Evolutionary conservation across 2,113 vertebrate species (phyloP), one percentile per base, ranked within the genome.

Genomic region (Ochotona curzoniae): DNA sequence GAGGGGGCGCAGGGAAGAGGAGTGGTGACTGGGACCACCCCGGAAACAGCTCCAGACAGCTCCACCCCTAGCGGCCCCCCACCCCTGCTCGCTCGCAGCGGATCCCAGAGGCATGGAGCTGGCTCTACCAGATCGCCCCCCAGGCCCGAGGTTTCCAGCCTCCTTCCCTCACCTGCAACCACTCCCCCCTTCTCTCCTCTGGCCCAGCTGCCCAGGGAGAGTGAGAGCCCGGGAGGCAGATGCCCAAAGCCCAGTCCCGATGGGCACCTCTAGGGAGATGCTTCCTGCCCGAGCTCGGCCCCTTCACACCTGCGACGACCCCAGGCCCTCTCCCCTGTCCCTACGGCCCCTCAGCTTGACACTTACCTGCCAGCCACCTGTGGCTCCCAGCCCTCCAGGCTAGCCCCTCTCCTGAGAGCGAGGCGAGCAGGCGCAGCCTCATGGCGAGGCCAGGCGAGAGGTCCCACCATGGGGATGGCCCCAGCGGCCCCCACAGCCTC

Each of bases 321-420:
- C 83, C 32, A 10, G 13, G 17, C 5, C 69, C 30, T 32, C 5
- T 21, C 30, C 2, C 2, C 64, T 5, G n/a, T 78, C 75, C 61
- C 20, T 3, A 2, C 57, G 61, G 6, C 23, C 47, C 0, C 18
- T 35, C 25, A 0, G 30, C 38, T 11, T 13, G 13, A 38, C 44
- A 54, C 47, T 97, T 84, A 95, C 96, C 97, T 96, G 97, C 83
- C 83, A 75, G 86, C 96, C 96, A 84, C 89, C 96, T 70, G 25
- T 0, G 57, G 95, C 89, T 71, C 47, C 89, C 91, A 0, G 15
- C 67, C 66, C 13, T 3, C 96, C 95, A 94, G 83, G 83, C 93
- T 79, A 96, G 80, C 66, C 94, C 89, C 0, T 92, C 88, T 35
- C 96, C 90, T 0, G 94, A 85, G 8, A 97, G 69, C 15, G 96